Percentiles rank a stretch among this genome's conserved stretches.
phyloP scores from a whole-genome alignment of 92 coral and sea anemone genomes.

The Epizoanthus scotinus region DNA sequence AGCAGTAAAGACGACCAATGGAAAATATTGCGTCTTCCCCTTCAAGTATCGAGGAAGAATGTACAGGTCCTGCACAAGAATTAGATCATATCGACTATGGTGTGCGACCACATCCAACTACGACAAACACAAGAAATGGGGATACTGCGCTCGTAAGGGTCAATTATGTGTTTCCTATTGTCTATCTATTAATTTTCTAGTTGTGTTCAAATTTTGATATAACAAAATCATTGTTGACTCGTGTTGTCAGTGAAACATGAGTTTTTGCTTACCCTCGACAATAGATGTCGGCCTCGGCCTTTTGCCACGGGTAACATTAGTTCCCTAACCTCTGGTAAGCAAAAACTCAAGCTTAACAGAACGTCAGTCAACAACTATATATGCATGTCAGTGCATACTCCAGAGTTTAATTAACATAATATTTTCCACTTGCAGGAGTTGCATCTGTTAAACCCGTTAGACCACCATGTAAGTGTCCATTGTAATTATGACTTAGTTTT shows the following conservation, averaged over 20 bases:
- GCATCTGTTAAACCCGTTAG: slow-evolving; percentile 2
- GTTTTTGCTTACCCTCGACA: too few relatives aligned
- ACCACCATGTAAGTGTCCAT: slow-evolving; percentile 4
- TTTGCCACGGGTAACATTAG: too few relatives aligned
- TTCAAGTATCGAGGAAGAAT: slow-evolving; percentile 28
- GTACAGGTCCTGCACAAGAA: slow-evolving; percentile 22
- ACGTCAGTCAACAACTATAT: too few relatives aligned
- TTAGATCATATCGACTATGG: slow-evolving; percentile 14
- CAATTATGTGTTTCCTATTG: not conserved
- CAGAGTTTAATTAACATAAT: not conserved
- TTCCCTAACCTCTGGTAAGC: too few relatives aligned
- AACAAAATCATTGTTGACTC: too few relatives aligned
- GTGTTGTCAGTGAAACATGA: too few relatives aligned
- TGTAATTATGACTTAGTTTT: not conserved
- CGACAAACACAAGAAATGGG: slow-evolving; percentile 32
- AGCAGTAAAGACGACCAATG: slow-evolving; percentile 32
- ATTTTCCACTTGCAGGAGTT: not conserved
- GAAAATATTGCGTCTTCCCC: slow-evolving; percentile 29
- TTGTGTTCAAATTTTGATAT: too few relatives aligned
- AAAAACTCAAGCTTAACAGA: too few relatives aligned
- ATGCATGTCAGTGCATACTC: not conserved
- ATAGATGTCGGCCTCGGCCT: too few relatives aligned
- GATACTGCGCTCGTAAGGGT: slow-evolving; percentile 25
- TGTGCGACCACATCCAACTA: slow-evolving; percentile 30
- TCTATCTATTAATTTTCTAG: too few relatives aligned